Conservation (phyloP, 2,113 vertebrate species). For the Chamaea fasciata region DNA sequence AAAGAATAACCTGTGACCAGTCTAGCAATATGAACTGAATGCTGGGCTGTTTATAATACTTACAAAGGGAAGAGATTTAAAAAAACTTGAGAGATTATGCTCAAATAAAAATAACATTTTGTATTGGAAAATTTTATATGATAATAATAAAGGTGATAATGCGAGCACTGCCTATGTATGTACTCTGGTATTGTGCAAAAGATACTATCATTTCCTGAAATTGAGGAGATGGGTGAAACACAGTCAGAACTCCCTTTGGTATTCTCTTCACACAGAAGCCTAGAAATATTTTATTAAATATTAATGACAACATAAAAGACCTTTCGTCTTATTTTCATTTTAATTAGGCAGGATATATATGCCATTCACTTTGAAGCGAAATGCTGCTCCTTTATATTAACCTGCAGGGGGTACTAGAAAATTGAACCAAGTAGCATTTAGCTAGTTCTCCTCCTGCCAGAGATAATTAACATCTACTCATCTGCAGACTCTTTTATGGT, state of each 20-base stretch:
- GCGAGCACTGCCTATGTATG: neutral
- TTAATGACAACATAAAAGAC: conserved; percentile 55
- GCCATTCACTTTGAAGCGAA: conserved; percentile 61
- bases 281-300: conserved; percentile 62
- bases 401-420: conserved; percentile 51
- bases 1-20: neutral
- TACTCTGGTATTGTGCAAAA: neutral
- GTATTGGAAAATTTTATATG: neutral
- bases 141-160: neutral
- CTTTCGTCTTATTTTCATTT: conserved; percentile 56
- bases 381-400: conserved; percentile 45
- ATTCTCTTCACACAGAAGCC: conserved; percentile 26
- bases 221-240: neutral
- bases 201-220: neutral
- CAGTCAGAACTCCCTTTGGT: neutral
- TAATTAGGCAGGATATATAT: conserved; percentile 48
- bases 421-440: conserved; percentile 37
- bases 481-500: neutral
- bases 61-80: neutral
- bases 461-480: conserved; percentile 23
- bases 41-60: neutral
- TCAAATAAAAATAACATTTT: neutral
- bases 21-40: neutral
- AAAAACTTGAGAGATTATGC: neutral
- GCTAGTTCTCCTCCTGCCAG: conserved; percentile 4